Evolutionary conservation across 2,888 invertebrate species (phyloP).

Genomic region (Platycheirus albimanus): DNA sequence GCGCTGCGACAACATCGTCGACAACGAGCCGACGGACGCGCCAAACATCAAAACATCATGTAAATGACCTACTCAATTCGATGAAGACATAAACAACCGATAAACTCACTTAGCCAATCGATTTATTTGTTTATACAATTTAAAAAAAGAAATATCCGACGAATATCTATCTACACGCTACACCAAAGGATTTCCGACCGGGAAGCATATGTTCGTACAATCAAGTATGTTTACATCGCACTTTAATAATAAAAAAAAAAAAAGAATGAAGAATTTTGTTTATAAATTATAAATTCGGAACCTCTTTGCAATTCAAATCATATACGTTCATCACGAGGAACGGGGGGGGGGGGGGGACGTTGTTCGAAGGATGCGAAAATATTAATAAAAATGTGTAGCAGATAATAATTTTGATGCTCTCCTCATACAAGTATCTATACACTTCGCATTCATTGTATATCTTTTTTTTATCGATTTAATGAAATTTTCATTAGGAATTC

Average conservation of each 20-base stretch:
- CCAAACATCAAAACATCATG: slow-evolving; percentile 44
- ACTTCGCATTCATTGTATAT: slow-evolving; percentile 15
- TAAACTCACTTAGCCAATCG: slow-evolving; percentile 66
- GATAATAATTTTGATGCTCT: slow-evolving; percentile 10
- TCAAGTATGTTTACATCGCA: slow-evolving; percentile 56
- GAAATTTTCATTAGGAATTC: slow-evolving; percentile 61
- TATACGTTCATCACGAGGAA: not conserved
- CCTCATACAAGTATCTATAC: not conserved
- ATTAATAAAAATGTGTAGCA: slow-evolving; percentile 22
- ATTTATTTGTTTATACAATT: slow-evolving; percentile 66
- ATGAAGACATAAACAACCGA: slow-evolving; percentile 61
- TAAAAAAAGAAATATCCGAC: slow-evolving; percentile 21
- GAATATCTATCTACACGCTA: too few relatives aligned
- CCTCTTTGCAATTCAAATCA: slow-evolving; percentile 48
- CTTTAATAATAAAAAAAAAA: slow-evolving; percentile 41
- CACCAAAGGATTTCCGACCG: slow-evolving; percentile 11
- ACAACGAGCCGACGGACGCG: not conserved
- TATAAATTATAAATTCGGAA: slow-evolving; percentile 28
- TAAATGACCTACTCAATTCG: slow-evolving; percentile 62
- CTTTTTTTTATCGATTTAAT: slow-evolving; percentile 48
- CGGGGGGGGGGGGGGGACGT: too few relatives aligned
- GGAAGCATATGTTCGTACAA: not conserved
- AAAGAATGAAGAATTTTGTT: too few relatives aligned
- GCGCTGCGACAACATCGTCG: slow-evolving; percentile 1
- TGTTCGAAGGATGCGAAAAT: slow-evolving; percentile 12